Evolutionary conservation across 2,797 vertebrate species (phyloP), one percentile per base, ranked within the genome.

Genomic region (Pantherophis alleghaniensis): DNA sequence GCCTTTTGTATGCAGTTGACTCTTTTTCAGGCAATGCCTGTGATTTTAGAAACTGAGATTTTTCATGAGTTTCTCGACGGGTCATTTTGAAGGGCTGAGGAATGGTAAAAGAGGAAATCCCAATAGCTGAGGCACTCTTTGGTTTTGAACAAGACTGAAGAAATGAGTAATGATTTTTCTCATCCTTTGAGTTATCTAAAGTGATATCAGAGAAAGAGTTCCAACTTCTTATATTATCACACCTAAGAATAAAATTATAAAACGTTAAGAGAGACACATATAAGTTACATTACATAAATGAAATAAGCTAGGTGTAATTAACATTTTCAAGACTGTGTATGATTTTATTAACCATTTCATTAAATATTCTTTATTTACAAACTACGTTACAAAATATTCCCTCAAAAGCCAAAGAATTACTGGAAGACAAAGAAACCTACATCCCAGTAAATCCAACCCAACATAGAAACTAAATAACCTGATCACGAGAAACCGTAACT

Each of bases 31-130:
- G 96, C 89, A 95, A 96, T 92, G 96, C 57, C 26, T 93, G 96
- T 2, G 95, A 97, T 86, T 98, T 97, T 95, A 98, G 96, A 90
- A 97, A 83, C 61, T 97, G 96, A 13, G 97, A 95, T 94, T 97
- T 98, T 69, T 92, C 97, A 56, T 5, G 95, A 93, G 95, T 97
- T 90, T 98, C 98, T 0, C 92, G 97, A 69, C 98, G 95, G 0
- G 96, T 98, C 97, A 97, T 98, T 90, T 91, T 28, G 86, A 98
- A 98, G 3, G 98, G 98, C 94, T 96, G 97, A 90, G 97, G 98
- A 57, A 98, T 95, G 10, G 98, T 98, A 74, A 97, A 94, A 95
- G 96, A 97, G 32, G 97, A 96, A 63, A 96, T 94, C 96, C 97
- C 96, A 63, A 96, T 96, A 96, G 95, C 93, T 90, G 96, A 97